Percentiles rank a stretch among this genome's conserved stretches.
These are phyloP conservation scores for Bungarus multicinctus DNA, from an alignment of 2,113 vertebrate genomes.

Conservation along the genomic window DNA sequence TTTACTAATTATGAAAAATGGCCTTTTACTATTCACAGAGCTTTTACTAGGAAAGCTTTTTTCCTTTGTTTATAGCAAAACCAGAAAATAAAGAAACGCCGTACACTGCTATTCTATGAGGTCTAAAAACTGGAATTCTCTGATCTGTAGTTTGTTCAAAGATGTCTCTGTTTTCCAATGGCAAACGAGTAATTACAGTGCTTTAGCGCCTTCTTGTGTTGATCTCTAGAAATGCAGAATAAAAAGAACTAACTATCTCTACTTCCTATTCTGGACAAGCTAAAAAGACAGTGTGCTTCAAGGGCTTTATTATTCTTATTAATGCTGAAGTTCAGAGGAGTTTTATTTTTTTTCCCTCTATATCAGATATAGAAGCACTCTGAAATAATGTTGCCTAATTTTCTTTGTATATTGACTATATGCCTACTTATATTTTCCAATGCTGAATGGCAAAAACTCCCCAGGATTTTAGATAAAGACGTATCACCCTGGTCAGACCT, in stretches of 20 bases:
- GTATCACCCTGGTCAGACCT: not conserved
- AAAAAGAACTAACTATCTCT: not conserved
- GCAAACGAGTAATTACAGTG: conserved; percentile 57
- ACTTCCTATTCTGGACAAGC: not conserved
- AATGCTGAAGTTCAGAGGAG: not conserved
- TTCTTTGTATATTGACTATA: not conserved
- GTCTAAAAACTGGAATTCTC: not conserved
- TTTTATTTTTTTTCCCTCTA: not conserved
- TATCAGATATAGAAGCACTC: not conserved
- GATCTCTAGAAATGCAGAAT: conserved; percentile 61
- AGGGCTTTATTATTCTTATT: not conserved
- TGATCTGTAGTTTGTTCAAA: not conserved
- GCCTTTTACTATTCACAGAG: not conserved
- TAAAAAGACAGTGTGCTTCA: not conserved
- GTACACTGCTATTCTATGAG: not conserved
- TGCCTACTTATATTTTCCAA: not conserved
- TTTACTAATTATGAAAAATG: conserved; percentile 23
- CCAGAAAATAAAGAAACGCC: not conserved
- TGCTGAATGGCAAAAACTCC: not conserved
- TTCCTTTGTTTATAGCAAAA: not conserved
- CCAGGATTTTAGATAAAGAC: not conserved
- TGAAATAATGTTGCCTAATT: not conserved
- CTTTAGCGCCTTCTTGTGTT: conserved; percentile 76
- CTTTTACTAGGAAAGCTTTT: not conserved
- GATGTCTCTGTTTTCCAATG: not conserved